Evolutionary conservation across 2,113 vertebrate species (phyloP).

Genomic region (Azemiops feae): DNA sequence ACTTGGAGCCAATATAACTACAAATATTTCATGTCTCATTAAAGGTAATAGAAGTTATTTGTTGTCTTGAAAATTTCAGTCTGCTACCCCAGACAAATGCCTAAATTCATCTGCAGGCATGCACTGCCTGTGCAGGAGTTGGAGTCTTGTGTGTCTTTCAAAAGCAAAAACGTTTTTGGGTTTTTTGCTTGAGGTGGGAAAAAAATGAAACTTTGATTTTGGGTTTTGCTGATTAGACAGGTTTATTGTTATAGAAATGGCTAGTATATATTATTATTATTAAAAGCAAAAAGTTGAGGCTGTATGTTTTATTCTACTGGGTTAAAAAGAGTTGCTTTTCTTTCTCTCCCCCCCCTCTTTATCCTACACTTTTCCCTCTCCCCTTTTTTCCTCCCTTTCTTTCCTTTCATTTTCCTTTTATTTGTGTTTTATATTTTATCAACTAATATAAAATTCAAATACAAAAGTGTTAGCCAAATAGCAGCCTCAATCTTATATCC

Average conservation of each 20-base stretch:
- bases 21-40: neutral
- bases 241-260: neutral
- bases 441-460: neutral
- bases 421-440: neutral
- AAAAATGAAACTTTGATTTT: neutral
- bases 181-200: neutral
- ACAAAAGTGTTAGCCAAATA: neutral
- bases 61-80: neutral
- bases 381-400: neutral
- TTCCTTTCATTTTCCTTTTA: neutral
- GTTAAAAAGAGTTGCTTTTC: neutral
- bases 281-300: neutral
- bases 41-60: neutral
- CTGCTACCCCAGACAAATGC: neutral
- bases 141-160: neutral
- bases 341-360: neutral
- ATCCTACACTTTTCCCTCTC: neutral
- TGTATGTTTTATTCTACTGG: neutral
- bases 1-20: neutral
- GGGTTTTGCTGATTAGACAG: neutral
- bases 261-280: neutral
- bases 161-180: neutral
- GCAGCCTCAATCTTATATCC: neutral
- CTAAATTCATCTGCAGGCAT: neutral
- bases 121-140: neutral